Evolutionary conservation across 2,113 vertebrate species (phyloP).

Genomic region (Hassar affinis): DNA sequence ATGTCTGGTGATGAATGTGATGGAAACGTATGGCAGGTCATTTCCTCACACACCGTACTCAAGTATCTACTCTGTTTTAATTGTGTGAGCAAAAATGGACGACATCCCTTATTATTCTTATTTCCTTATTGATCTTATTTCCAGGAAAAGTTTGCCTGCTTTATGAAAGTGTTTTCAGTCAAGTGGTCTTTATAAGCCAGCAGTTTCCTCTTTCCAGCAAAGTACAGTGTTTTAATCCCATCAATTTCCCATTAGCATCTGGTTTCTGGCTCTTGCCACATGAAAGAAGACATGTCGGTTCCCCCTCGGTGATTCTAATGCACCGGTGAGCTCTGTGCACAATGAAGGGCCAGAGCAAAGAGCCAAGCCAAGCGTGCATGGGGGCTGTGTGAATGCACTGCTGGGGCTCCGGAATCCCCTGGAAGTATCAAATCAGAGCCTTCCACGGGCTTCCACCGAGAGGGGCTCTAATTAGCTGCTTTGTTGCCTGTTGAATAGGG

Average conservation of each 20-base stretch:
- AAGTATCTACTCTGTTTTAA: neutral
- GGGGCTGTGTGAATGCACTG: conserved; percentile 63
- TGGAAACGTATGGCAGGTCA: neutral
- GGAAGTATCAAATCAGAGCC: conserved; percentile 73
- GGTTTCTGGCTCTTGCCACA: conserved; percentile 67
- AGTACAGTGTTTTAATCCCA: conserved; percentile 74
- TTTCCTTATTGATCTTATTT: neutral
- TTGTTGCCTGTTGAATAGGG: conserved; percentile 71
- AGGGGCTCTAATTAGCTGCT: conserved; percentile 78
- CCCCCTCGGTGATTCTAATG: conserved; percentile 66
- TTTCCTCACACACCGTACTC: neutral
- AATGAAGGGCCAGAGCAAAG: conserved; percentile 69
- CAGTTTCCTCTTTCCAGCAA: conserved; percentile 60
- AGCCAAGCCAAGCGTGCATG: conserved; percentile 70
- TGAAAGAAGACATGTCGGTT: conserved; percentile 73
- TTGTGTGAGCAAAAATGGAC: too few relatives aligned
- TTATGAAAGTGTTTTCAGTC: conserved; percentile 27
- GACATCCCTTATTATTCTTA: too few relatives aligned
- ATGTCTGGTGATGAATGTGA: neutral
- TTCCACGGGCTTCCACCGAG: conserved; percentile 65
- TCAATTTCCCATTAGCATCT: conserved; percentile 77
- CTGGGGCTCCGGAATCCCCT: conserved; percentile 70
- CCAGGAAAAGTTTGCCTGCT: conserved; percentile 6
- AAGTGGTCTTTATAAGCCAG: conserved; percentile 42
- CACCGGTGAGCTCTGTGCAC: conserved; percentile 61